Conservation (phyloP, 2,888 invertebrate species). For the Parnassius orleans region DNA sequence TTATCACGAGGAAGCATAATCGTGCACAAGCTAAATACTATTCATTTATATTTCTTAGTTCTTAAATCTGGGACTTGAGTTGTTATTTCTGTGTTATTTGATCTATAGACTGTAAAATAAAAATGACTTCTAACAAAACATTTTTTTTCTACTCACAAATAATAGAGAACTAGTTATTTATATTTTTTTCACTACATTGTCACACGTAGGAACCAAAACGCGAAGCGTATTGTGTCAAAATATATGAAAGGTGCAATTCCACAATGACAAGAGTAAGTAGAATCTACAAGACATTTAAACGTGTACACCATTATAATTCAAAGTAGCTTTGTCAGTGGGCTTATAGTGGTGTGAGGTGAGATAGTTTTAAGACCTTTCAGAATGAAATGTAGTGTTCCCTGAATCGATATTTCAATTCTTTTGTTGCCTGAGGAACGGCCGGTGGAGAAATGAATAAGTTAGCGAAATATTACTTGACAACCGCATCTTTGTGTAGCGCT, state of each 20-base stretch:
- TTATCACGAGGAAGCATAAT: too few species aligned
- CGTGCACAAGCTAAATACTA: too few species aligned
- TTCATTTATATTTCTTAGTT: too few species aligned
- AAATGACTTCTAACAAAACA: conserved; percentile 3
- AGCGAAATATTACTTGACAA: conserved; percentile 29
- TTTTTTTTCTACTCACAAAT: not conserved
- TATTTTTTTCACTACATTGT: conserved; percentile 9
- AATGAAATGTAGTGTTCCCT: conserved; percentile 28
- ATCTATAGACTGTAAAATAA: conserved; percentile 2
- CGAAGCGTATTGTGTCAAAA: conserved; percentile 9
- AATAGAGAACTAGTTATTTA: conserved; percentile 8
- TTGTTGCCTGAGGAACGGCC: conserved; percentile 30
- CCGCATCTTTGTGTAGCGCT: conserved; percentile 4
- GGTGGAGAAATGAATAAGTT: conserved; percentile 4
- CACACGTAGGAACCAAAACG: not conserved
- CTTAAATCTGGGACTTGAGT: not conserved
- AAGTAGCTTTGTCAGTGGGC: not conserved
- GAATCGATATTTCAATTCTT: conserved; percentile 43
- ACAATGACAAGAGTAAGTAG: conserved; percentile 5
- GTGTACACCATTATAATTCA: not conserved
- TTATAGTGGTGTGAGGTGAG: not conserved
- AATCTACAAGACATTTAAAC: not conserved
- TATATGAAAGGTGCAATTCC: conserved; percentile 13
- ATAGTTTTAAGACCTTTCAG: not conserved
- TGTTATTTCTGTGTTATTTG: not conserved